Evolutionary conservation across 2,113 vertebrate species (phyloP).

Genomic region (Garra rufa): DNA sequence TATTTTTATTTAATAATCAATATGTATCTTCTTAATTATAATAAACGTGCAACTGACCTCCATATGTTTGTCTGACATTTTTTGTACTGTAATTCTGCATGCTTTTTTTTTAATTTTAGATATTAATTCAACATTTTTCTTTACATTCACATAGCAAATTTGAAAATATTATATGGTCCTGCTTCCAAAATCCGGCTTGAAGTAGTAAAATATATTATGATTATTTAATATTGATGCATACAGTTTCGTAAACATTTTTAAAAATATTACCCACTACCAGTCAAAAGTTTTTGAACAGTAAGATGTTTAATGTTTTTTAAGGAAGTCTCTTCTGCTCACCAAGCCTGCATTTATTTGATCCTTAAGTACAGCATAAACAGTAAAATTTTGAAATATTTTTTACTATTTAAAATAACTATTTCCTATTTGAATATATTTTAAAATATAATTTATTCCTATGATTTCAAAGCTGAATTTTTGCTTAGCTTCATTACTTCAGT

Average conservation of each 20-base stretch:
- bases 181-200: not conserved
- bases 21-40: constrained; percentile 68
- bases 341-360: too few relatives aligned
- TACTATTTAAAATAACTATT: too few relatives aligned
- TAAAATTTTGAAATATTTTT: too few relatives aligned
- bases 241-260: not conserved
- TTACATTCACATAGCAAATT: not conserved
- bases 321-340: too few relatives aligned
- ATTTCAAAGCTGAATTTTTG: too few relatives aligned
- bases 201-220: not conserved
- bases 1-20: constrained; percentile 70
- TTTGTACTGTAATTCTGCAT: not conserved
- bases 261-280: not conserved
- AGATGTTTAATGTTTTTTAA: too few relatives aligned
- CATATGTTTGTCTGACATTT: not conserved
- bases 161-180: not conserved
- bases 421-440: too few relatives aligned
- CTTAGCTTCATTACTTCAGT: too few relatives aligned
- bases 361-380: too few relatives aligned
- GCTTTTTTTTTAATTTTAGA: not conserved
- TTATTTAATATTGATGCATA: not conserved
- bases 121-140: not conserved
- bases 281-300: too few relatives aligned
- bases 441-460: too few relatives aligned
- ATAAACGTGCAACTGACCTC: constrained; percentile 73